Evolutionary conservation across 2,797 vertebrate genomes (phyloP).

Genomic region (Sebastes cheni): DNA sequence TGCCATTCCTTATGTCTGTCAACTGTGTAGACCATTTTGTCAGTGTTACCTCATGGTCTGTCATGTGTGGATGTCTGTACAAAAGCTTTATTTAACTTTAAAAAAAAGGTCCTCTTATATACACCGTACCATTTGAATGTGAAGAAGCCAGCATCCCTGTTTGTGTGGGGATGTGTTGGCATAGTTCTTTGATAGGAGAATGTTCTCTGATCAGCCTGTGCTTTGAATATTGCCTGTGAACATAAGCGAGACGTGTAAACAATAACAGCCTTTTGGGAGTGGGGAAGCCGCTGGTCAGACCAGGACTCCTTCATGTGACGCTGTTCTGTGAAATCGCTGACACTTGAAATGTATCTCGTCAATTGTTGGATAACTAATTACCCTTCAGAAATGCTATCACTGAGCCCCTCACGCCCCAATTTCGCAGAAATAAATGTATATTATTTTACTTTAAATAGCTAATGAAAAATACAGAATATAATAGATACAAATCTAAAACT

Average conservation of each 20-base stretch:
- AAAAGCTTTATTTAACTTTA: constrained; percentile 57
- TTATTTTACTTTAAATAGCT: constrained; percentile 34
- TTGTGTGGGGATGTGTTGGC: constrained; percentile 46
- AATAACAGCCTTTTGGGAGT: constrained; percentile 26
- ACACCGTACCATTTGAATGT: constrained; percentile 74
- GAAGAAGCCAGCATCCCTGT: constrained; percentile 60
- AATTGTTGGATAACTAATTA: constrained; percentile 60
- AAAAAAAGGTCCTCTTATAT: constrained; percentile 46
- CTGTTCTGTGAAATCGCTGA: constrained; percentile 69
- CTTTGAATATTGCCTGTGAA: constrained; percentile 62
- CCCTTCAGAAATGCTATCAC: constrained; percentile 62
- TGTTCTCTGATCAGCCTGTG: constrained; percentile 54
- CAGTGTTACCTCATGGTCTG: constrained; percentile 56
- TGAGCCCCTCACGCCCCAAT: constrained; percentile 53
- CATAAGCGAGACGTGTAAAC: constrained; percentile 58
- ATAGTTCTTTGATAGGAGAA: constrained; percentile 50
- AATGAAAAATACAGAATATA: constrained; percentile 10
- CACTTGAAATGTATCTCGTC: constrained; percentile 77
- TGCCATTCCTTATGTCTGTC: constrained; percentile 73
- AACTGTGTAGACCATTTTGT: constrained; percentile 60
- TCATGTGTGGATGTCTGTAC: constrained; percentile 67
- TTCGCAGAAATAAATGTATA: constrained; percentile 5
- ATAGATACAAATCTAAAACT: neutral
- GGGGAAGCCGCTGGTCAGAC: constrained; percentile 18
- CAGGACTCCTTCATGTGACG: constrained; percentile 42